Percentiles rank a stretch among this genome's conserved stretches.
Conservation (phyloP, 2,888 invertebrate species). For the Drosophila picticornis region DNA sequence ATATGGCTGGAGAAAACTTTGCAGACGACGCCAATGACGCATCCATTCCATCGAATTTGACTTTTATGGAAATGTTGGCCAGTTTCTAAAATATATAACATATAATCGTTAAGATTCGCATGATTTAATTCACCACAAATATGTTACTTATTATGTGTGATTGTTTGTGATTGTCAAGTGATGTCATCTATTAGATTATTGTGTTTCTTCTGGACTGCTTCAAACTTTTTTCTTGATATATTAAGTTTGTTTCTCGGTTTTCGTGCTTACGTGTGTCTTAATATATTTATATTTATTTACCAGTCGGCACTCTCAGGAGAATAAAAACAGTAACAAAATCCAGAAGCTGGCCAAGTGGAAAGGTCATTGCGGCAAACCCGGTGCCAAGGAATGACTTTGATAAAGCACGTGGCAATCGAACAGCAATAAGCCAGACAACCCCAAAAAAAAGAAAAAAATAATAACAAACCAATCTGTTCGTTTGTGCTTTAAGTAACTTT, state of each 20-base stretch:
- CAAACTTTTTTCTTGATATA: slow-evolving; percentile 22
- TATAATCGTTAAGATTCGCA: slow-evolving; percentile 22
- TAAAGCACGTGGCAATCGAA: slow-evolving; percentile 50
- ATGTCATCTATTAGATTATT: slow-evolving; percentile 6
- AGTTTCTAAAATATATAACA: slow-evolving; percentile 36
- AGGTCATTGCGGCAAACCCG: slow-evolving; percentile 56
- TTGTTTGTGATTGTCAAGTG: slow-evolving; percentile 43
- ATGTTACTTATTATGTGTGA: slow-evolving; percentile 54
- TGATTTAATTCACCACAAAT: slow-evolving; percentile 56
- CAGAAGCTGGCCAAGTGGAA: slow-evolving; percentile 47
- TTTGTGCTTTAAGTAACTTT: background rate
- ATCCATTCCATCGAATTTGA: slow-evolving; percentile 18
- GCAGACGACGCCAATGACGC: slow-evolving; percentile 50
- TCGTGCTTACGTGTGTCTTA: background rate
- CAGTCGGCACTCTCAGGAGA: background rate
- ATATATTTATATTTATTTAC: slow-evolving; percentile 3
- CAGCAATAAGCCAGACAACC: slow-evolving; percentile 22
- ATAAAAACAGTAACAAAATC: background rate
- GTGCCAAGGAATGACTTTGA: slow-evolving; percentile 37
- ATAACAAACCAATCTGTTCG: background rate
- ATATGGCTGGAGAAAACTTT: slow-evolving; percentile 32
- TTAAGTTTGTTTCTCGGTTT: slow-evolving; percentile 9
- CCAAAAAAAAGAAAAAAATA: background rate
- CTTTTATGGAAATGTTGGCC: slow-evolving; percentile 45
- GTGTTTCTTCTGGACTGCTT: slow-evolving; percentile 22